Evolutionary conservation across 2,797 vertebrate genomes (phyloP).

Genomic region (Mergus octosetaceus): DNA sequence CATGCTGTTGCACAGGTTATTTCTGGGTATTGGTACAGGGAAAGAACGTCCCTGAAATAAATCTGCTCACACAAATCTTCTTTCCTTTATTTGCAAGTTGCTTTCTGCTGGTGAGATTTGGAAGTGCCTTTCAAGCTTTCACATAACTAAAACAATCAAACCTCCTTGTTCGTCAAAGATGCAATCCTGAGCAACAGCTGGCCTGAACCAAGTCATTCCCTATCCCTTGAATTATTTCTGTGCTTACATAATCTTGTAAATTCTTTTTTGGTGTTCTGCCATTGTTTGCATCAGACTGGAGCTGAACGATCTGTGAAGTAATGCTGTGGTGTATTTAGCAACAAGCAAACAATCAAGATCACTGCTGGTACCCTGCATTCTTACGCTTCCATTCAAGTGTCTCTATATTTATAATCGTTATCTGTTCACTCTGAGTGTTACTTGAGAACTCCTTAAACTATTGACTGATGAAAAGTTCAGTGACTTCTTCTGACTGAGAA

Average conservation of each 20-base stretch:
- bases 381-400: background rate
- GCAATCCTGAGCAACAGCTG: background rate
- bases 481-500: background rate
- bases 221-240: background rate
- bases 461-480: background rate
- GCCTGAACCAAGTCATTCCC: background rate
- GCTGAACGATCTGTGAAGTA: background rate
- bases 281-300: background rate
- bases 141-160: background rate
- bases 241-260: slow-evolving; percentile 16
- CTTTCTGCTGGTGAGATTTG: background rate
- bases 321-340: background rate
- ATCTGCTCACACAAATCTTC: background rate
- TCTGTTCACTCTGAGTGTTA: slow-evolving; percentile 7
- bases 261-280: slow-evolving; percentile 22
- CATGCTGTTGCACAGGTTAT: background rate
- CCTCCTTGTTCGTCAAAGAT: background rate
- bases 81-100: background rate
- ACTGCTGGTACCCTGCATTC: background rate
- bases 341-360: slow-evolving; percentile 34
- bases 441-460: slow-evolving; percentile 40
- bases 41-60: background rate
- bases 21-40: background rate
- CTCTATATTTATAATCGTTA: slow-evolving; percentile 49
- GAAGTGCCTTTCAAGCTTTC: background rate